Conservation (phyloP, 1,140 invertebrate species). For the Zophobas atratus region DNA sequence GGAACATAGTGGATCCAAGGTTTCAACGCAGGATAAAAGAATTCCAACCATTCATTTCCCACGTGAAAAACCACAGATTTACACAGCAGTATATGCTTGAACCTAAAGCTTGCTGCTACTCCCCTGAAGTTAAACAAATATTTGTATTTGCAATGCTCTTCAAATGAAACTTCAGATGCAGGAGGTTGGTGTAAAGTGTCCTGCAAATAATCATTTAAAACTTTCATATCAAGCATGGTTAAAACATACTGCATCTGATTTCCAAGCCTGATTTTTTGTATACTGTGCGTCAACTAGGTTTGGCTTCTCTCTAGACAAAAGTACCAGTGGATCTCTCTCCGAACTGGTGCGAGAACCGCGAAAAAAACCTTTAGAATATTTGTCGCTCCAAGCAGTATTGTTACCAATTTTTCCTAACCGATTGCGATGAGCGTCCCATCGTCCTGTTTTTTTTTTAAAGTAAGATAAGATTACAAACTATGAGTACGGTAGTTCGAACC, state of each 20-base stretch:
- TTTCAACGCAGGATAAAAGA: constrained; percentile 93
- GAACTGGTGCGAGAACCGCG: constrained; percentile 93
- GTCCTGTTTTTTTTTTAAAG: constrained; percentile 66
- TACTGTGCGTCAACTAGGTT: constrained; percentile 93
- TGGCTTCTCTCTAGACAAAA: constrained; percentile 85
- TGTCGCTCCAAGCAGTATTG: constrained; percentile 83
- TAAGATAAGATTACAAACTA: neutral
- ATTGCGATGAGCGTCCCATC: constrained; percentile 90
- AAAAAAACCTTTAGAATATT: constrained; percentile 87
- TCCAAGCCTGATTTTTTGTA: constrained; percentile 99
- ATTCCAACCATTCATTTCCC: constrained; percentile 95
- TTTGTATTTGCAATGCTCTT: constrained; percentile 94
- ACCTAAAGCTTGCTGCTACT: constrained; percentile 96
- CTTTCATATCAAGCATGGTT: neutral
- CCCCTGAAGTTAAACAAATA: constrained; percentile 98
- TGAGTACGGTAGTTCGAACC: constrained; percentile 65
- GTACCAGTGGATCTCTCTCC: constrained; percentile 91
- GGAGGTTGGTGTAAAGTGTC: constrained; percentile 89
- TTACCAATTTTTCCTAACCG: constrained; percentile 79
- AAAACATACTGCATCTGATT: constrained; percentile 82
- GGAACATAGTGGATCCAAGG: constrained; percentile 98
- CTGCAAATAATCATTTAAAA: constrained; percentile 68
- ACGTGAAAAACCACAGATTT: constrained; percentile 96
- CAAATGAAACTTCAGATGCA: constrained; percentile 89
- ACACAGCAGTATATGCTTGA: constrained; percentile 97